Percentiles rank a stretch among this genome's conserved stretches.
phyloP scores from a whole-genome alignment of 2,888 invertebrate species.

The Leistus spinibarbis region DNA sequence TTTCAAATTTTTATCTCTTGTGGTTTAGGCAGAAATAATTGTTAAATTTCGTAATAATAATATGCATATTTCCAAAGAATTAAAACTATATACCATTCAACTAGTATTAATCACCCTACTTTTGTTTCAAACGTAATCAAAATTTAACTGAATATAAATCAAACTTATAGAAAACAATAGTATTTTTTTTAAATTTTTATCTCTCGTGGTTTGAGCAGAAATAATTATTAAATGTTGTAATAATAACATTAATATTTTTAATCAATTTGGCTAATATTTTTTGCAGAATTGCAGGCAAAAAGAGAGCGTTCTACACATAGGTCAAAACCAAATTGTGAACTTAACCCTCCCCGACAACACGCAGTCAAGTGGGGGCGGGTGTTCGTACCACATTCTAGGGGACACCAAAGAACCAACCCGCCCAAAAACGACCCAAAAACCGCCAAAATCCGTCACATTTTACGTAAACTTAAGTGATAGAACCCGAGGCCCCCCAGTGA shows the following conservation, averaged over 20 bases:
- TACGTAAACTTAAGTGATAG: conserved; percentile 44
- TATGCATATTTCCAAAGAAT: too few species aligned
- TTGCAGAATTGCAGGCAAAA: conserved; percentile 76
- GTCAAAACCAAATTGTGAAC: conserved; percentile 80
- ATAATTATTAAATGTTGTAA: conserved; percentile 11
- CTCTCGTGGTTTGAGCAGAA: neutral
- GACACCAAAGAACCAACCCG: neutral
- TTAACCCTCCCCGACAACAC: conserved; percentile 61
- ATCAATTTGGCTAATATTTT: neutral
- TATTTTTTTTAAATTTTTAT: too few species aligned
- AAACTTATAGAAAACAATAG: too few species aligned
- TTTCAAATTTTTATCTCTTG: too few species aligned
- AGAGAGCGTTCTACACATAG: conserved; percentile 70
- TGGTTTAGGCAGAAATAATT: too few species aligned
- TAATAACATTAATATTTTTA: neutral
- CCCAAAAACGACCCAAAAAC: conserved; percentile 19
- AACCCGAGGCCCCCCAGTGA: conserved; percentile 25
- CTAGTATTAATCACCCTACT: too few species aligned
- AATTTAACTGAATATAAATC: too few species aligned
- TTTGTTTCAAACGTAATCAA: too few species aligned
- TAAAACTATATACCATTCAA: too few species aligned
- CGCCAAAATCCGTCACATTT: conserved; percentile 38
- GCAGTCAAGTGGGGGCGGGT: conserved; percentile 66
- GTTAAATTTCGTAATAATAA: too few species aligned
- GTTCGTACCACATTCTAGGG: conserved; percentile 10